Conservation (phyloP, 2,797 vertebrate genomes). For the Pipistrellus nathusii region DNA sequence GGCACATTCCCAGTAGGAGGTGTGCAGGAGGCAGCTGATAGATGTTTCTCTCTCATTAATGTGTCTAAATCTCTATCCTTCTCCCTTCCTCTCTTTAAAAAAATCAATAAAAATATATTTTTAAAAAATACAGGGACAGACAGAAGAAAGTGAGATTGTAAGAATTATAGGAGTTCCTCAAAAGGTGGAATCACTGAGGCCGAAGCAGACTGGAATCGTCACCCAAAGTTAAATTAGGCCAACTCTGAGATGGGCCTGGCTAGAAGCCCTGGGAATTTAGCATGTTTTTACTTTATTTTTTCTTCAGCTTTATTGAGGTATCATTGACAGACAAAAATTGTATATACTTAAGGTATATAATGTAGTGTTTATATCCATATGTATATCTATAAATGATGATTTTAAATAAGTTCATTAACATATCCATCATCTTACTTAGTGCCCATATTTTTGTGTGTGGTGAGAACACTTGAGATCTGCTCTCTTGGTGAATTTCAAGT, state of each 20-base stretch:
- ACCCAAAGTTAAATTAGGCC: not conserved
- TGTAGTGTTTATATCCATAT: not conserved
- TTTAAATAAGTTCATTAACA: not conserved
- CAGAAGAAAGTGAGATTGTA: not conserved
- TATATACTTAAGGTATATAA: not conserved
- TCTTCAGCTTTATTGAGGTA: not conserved
- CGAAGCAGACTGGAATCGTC: not conserved
- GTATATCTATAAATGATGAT: not conserved
- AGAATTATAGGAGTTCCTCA: not conserved
- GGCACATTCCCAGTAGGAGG: too few relatives aligned
- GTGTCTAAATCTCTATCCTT: too few relatives aligned
- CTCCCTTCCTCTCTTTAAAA: too few relatives aligned
- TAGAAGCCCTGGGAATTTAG: not conserved
- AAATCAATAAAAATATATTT: too few relatives aligned
- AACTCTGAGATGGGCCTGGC: not conserved
- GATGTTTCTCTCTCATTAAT: too few relatives aligned
- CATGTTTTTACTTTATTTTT: not conserved
- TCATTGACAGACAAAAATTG: not conserved
- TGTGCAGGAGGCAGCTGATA: not conserved
- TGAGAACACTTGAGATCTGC: not conserved
- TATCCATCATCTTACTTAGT: not conserved
- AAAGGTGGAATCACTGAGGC: not conserved
- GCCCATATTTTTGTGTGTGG: not conserved
- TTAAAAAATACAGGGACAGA: not conserved
- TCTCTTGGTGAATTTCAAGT: not conserved